Evolutionary conservation across 2,888 invertebrate genomes (phyloP), one percentile per base, ranked within the genome.

Genomic region (Euplexia lucipara): DNA sequence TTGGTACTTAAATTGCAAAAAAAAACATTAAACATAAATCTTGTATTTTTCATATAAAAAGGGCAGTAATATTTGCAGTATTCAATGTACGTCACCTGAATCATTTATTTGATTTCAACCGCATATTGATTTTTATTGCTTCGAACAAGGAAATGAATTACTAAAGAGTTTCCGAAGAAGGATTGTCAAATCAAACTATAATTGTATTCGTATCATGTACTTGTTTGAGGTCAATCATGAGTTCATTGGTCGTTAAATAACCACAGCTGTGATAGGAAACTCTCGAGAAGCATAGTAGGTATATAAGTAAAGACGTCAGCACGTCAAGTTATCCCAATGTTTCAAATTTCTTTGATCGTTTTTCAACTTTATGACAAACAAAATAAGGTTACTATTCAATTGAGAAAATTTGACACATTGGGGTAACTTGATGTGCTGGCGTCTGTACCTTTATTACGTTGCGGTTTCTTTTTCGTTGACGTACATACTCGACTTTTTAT

Each of bases 101-200:
- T 10, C 48, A 51, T 57, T 61, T 60, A 58, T 57, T 52, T 68
- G 34, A 56, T 56, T 35, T 61, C 14, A 35, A 60, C 42, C 44
- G 53, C 48, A 51, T 42, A 45, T 62, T 52, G 9, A 49, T 62
- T 53, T 44, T 49, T 64, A 60, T 64, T 57, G 37, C 10, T 51
- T 65, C 39, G 35, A 65, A 65, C 30, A 48, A 76, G 72, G 71
- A 78, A 78, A 77, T 45, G 30, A 75, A 47, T 59, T 26, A 47
- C 32, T 57, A 63, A 62, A 69, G 56, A 57, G 51, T 56, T 65
- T 54, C 45, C 45, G 37, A 53, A 44, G 14, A 57, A n/a, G 30
- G 42, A 61, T 66, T 44, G 42, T 73, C 71, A 68, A 67, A 56
- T 39, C 26, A 45, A 16, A 42, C 18, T n/a, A 4, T 41, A 41